Conservation (phyloP, 2,113 vertebrate genomes). For the Catagonus wagneri region DNA sequence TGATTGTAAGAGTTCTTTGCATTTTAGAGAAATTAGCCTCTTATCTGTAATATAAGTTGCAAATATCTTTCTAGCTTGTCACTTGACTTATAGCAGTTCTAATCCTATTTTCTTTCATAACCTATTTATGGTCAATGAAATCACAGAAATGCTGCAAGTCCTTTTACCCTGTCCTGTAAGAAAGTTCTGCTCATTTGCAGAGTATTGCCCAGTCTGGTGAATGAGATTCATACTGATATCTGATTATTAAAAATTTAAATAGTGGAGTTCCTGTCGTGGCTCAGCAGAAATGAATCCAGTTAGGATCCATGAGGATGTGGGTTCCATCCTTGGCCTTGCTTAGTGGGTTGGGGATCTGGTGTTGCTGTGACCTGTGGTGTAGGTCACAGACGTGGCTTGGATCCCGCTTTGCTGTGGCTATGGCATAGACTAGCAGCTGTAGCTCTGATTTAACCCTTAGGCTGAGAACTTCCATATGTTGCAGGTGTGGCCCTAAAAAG, state of each 20-base stretch:
- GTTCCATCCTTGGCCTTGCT: too few relatives aligned
- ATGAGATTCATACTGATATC: neutral
- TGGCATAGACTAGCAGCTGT: too few relatives aligned
- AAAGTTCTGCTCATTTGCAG: neutral
- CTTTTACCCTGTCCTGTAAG: neutral
- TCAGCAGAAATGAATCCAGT: too few relatives aligned
- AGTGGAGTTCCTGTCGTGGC: too few relatives aligned
- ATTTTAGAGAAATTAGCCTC: neutral
- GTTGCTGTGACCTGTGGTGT: too few relatives aligned
- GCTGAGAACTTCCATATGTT: too few relatives aligned
- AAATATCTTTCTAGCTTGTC: neutral
- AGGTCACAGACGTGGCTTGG: too few relatives aligned
- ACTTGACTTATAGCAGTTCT: neutral
- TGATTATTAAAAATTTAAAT: neutral
- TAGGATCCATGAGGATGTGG: too few relatives aligned
- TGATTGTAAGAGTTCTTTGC: slow-evolving; percentile 19
- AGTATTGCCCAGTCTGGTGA: neutral
- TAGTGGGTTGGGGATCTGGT: too few relatives aligned
- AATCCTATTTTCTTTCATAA: slow-evolving; percentile 41
- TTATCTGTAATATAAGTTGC: slow-evolving; percentile 21
- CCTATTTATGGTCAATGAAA: slow-evolving; percentile 7
- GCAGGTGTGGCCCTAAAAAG: too few relatives aligned
- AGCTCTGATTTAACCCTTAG: too few relatives aligned
- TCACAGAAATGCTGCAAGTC: neutral
- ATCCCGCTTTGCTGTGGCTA: too few relatives aligned